A percentile compares a stretch with the other conserved stretches of the same genome.
These are phyloP conservation scores for Botia almorhae DNA, from an alignment of 2,797 vertebrate genomes.

Conservation along the genomic window DNA sequence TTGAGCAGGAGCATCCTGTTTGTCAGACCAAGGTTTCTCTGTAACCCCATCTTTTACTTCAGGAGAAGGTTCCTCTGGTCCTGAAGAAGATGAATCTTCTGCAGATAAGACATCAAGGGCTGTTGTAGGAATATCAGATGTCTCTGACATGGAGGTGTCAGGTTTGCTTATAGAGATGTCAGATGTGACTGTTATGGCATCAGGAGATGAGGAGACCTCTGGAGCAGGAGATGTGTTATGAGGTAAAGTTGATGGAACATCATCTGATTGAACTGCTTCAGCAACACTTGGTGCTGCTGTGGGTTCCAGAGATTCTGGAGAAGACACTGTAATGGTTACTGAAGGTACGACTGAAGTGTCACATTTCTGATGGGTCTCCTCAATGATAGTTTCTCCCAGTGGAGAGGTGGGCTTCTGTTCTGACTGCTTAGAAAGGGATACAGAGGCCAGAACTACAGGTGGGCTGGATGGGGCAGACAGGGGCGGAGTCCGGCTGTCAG, in stretches of 20 bases:
- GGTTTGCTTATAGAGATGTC: not conserved
- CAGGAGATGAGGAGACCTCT: not conserved
- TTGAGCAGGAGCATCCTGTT: slow-evolving; percentile 10
- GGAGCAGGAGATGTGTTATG: not conserved
- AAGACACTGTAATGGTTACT: slow-evolving; percentile 23
- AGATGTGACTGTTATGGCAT: not conserved
- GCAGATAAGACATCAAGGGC: not conserved
- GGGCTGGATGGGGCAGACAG: slow-evolving; percentile 81
- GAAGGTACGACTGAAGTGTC: slow-evolving; percentile 14
- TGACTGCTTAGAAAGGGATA: not conserved
- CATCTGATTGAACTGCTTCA: not conserved
- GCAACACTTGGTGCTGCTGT: not conserved
- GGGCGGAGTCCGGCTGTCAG: slow-evolving; percentile 77
- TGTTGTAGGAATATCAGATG: slow-evolving; percentile 5
- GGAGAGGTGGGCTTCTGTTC: slow-evolving; percentile 34
- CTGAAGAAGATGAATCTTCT: slow-evolving; percentile 17
- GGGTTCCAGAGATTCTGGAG: slow-evolving; percentile 5
- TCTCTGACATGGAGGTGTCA: not conserved
- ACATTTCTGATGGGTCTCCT: slow-evolving; percentile 26
- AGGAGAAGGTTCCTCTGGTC: not conserved
- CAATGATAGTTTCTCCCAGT: slow-evolving; percentile 34
- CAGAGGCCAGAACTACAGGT: slow-evolving; percentile 37
- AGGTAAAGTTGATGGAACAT: not conserved
- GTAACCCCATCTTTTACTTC: not conserved
- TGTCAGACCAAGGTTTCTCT: not conserved